Base-by-base conservation (phyloP, 1,140 invertebrate species). In the Triops cancriformis region DNA sequence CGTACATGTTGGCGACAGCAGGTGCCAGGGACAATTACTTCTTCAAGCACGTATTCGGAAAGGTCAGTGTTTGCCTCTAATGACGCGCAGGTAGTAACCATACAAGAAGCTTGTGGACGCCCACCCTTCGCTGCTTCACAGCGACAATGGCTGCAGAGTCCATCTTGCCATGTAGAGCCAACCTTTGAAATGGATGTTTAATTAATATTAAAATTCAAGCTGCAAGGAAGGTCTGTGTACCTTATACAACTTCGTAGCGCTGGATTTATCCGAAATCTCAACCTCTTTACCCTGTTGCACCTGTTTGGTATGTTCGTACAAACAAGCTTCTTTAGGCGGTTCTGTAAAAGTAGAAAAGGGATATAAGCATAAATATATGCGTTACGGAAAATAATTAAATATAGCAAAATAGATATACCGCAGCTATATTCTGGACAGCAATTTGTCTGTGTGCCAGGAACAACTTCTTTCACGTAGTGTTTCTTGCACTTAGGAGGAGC, bases 361-460 rank as follows among this genome's bases (percentile, higher is more conserved):
- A 64, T 64, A 64, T 64, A 64, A 64, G 14, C 51, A 64, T 64
- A n/a, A 64, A 64, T 64, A 64, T 9, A 64, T 27, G 37, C 41
- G 42, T 18, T 73, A 78, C 14, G 2, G 26, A 43, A 78, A 26
- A 74, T 51, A 26, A n/a, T 74, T n/a, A 23, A 12, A 23, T 12
- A 11, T 45, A 74, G 73, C 14, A 23, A 64, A 6, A 64, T n/a
- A 18, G 43, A 82, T 83, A 82, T 83, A 91, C 90, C 88, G 82
- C 92, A 94, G 1, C 85, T 84, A 78, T 89, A 89, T 7, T 84
- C 83, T 0, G 88, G 87, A 81, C 93, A 94, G 82, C 92, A 94
- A 77, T 85, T 83, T 0, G 85, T 87, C 28, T 82, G 78, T 1
- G 81, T 75, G 26, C 84, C 80, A n/a, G 86, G 84, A 1, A 81